phyloP scores from a whole-genome alignment of 1,140 invertebrate species.

The Scaptomyza pallida region DNA sequence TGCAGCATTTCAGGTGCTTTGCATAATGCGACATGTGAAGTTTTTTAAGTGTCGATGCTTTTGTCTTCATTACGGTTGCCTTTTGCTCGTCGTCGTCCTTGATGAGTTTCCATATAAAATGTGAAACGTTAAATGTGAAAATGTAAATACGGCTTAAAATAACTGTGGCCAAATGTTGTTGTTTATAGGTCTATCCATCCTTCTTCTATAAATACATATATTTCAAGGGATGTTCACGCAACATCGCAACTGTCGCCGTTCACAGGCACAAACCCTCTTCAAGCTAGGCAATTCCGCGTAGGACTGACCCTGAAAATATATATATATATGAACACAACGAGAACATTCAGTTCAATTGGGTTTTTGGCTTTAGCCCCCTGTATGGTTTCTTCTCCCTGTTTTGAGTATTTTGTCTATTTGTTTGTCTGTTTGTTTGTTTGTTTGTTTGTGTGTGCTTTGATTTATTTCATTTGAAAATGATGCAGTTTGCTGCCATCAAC shows the following conservation, averaged over 20 bases:
- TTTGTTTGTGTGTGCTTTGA: conserved; percentile 79
- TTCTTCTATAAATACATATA: neutral
- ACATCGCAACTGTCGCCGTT: conserved; percentile 34
- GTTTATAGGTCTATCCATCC: neutral
- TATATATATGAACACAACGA: conserved; percentile 14
- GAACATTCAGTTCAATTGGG: conserved; percentile 52
- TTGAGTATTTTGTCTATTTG: conserved; percentile 9
- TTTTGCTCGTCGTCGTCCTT: neutral
- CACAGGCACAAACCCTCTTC: conserved; percentile 20
- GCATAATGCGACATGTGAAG: conserved; percentile 76
- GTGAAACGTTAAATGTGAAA: conserved; percentile 16
- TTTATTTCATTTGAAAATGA: conserved; percentile 81
- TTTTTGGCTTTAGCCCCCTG: conserved; percentile 29
- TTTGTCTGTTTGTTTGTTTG: conserved; percentile 57
- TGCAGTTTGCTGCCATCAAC: conserved; percentile 59
- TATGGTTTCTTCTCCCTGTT: conserved; percentile 2
- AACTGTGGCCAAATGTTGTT: conserved; percentile 38
- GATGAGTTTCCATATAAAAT: conserved; percentile 51
- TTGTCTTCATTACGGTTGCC: conserved; percentile 69
- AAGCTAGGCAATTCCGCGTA: conserved; percentile 13
- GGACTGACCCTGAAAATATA: conserved; percentile 39
- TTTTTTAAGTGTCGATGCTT: conserved; percentile 60
- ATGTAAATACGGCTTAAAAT: conserved; percentile 44
- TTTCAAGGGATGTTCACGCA: conserved; percentile 15
- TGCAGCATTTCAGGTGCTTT: conserved; percentile 69